Percentiles rank a stretch among this genome's conserved stretches.
Conservation (phyloP, 2,797 vertebrate genomes). For the Pantherophis vulpinus region DNA sequence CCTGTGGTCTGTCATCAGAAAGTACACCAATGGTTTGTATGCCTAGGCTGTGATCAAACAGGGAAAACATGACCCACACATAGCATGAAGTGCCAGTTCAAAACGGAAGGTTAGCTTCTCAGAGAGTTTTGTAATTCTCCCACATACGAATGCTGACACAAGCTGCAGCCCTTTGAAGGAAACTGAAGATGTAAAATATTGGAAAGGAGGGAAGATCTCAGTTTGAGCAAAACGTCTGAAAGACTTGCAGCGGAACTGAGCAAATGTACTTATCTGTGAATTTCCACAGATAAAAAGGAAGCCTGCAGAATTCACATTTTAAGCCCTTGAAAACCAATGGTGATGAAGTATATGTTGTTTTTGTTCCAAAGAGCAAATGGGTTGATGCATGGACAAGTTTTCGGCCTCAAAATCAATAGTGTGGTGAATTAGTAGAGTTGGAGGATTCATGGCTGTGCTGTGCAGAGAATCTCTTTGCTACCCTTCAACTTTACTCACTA, state of each 20-base stretch:
- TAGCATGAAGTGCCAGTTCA: slow-evolving; percentile 50
- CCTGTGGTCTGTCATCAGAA: slow-evolving; percentile 40
- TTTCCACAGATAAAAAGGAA: background rate
- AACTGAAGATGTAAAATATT: background rate
- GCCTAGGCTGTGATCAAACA: slow-evolving; percentile 50
- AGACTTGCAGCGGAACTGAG: background rate
- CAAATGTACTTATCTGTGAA: background rate
- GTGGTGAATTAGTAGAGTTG: background rate
- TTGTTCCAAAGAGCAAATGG: background rate
- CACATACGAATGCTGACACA: background rate
- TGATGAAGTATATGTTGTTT: background rate
- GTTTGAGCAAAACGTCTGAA: background rate
- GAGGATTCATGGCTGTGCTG: background rate
- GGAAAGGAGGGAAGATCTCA: background rate
- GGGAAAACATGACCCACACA: slow-evolving; percentile 40
- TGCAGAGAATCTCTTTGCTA: background rate
- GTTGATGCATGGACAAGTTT: background rate
- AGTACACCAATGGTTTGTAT: slow-evolving; percentile 38
- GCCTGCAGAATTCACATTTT: background rate
- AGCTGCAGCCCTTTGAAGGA: background rate
- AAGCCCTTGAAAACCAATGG: background rate
- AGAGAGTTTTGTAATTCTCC: background rate
- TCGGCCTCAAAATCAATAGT: background rate
- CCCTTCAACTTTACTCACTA: background rate
- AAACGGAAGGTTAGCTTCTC: slow-evolving; percentile 43